Conservation (phyloP, 2,888 invertebrate genomes). For the Papilio elwesi region DNA sequence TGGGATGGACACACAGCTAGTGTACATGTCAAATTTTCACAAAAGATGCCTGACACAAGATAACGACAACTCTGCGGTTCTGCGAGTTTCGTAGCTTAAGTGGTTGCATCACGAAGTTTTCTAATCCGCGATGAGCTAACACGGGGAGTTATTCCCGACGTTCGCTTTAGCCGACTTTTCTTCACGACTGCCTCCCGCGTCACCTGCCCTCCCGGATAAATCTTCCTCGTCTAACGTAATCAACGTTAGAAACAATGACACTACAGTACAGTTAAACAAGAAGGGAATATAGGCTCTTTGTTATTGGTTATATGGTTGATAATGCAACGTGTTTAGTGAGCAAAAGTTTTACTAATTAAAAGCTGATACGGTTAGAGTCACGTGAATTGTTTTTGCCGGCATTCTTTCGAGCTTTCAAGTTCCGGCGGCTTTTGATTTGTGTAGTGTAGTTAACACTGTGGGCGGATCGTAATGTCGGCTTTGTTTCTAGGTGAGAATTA, state of each 20-base stretch:
- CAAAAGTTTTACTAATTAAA: slow-evolving; percentile 32
- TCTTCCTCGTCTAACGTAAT: slow-evolving; percentile 38
- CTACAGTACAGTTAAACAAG: not conserved
- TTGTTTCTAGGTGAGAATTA: slow-evolving; percentile 12
- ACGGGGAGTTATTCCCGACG: slow-evolving; percentile 33
- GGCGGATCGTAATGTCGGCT: slow-evolving; percentile 4
- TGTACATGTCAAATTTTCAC: too few species aligned
- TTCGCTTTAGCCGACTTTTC: slow-evolving; percentile 29
- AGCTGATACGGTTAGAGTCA: slow-evolving; percentile 26
- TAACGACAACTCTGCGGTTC: not conserved
- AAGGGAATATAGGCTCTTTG: not conserved
- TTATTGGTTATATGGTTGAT: not conserved
- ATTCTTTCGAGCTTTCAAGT: slow-evolving; percentile 21
- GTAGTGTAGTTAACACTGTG: slow-evolving; percentile 11
- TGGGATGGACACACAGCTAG: too few species aligned
- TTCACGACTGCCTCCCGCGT: slow-evolving; percentile 18
- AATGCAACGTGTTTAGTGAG: not conserved
- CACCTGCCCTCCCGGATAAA: slow-evolving; percentile 29
- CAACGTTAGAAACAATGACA: slow-evolving; percentile 38
- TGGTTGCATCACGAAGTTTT: slow-evolving; percentile 17
- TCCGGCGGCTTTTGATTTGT: slow-evolving; percentile 19
- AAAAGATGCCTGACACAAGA: too few species aligned
- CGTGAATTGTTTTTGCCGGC: slow-evolving; percentile 29
- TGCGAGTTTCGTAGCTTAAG: slow-evolving; percentile 10
- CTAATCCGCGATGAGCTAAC: slow-evolving; percentile 36